These are phyloP conservation scores for Apteryx owenii DNA, from an alignment of 2,113 vertebrate species.

Conservation along the genomic window DNA sequence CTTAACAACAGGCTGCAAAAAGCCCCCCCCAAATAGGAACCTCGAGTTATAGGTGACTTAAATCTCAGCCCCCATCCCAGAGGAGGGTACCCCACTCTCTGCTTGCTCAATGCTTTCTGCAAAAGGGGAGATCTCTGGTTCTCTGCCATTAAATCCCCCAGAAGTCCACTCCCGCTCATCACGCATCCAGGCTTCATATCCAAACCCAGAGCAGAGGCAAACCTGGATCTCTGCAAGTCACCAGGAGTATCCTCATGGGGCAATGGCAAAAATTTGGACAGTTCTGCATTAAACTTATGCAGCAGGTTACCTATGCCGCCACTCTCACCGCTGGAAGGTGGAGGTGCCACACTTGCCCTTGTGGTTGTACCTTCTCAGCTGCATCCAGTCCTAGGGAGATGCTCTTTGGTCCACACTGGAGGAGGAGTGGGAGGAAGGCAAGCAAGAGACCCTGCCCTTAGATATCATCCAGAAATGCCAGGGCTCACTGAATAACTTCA, in stretches of 20 bases:
- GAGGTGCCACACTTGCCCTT: neutral
- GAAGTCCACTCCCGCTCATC: neutral
- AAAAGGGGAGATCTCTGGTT: neutral
- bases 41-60: neutral
- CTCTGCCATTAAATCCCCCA: neutral
- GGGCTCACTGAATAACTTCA: too few species aligned
- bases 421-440: neutral
- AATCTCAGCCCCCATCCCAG: rapidly evolving
- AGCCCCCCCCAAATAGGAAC: neutral
- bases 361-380: too few species aligned
- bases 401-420: neutral
- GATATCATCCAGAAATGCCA: too few species aligned
- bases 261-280: too few species aligned
- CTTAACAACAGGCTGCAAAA: neutral
- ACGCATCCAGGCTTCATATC: neutral
- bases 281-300: too few species aligned
- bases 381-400: neutral
- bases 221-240: too few species aligned
- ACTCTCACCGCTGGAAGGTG: neutral
- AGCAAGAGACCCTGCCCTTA: neutral
- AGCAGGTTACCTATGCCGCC: too few species aligned
- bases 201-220: neutral
- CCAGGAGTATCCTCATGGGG: too few species aligned
- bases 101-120: neutral
- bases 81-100: neutral